Evolutionary conservation across 1,140 invertebrate genomes (phyloP).

Genomic region (Samia ricini): DNA sequence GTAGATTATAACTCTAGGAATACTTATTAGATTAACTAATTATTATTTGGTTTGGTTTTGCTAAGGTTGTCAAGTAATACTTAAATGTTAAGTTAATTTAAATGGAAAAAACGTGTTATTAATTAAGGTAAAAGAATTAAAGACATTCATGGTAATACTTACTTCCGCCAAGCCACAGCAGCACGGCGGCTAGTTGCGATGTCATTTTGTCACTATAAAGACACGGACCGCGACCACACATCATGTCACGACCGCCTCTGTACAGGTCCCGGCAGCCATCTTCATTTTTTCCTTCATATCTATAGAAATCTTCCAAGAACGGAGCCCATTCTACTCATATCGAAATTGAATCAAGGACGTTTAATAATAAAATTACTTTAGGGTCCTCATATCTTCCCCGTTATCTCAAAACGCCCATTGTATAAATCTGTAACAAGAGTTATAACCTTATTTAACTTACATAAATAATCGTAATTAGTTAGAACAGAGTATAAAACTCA

Average conservation of each 20-base stretch:
- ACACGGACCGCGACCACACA: conserved; percentile 31
- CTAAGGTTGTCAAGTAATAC: no score
- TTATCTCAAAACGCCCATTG: not conserved
- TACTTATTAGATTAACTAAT: no score
- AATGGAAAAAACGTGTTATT: no score
- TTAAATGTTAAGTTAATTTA: no score
- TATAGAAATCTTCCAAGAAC: conserved; percentile 27
- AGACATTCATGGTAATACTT: conserved; percentile 1
- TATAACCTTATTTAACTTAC: conserved; percentile 5
- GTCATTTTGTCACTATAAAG: conserved; percentile 40
- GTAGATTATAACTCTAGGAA: no score
- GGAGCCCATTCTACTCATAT: conserved; percentile 24
- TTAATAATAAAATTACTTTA: conserved; percentile 4
- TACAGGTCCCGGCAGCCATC: conserved; percentile 28
- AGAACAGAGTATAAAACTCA: not conserved
- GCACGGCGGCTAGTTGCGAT: conserved; percentile 45
- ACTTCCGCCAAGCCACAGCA: conserved; percentile 61
- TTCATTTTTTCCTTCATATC: conserved; percentile 43
- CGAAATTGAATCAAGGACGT: conserved; percentile 8
- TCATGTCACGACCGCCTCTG: conserved; percentile 47
- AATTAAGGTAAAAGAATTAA: no score
- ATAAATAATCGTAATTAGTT: no score
- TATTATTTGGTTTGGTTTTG: no score
- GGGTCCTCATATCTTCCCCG: not conserved
- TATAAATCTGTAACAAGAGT: conserved; percentile 12